phyloP scores from a whole-genome alignment of 1,140 invertebrate genomes.

The Drosophila bocki region DNA sequence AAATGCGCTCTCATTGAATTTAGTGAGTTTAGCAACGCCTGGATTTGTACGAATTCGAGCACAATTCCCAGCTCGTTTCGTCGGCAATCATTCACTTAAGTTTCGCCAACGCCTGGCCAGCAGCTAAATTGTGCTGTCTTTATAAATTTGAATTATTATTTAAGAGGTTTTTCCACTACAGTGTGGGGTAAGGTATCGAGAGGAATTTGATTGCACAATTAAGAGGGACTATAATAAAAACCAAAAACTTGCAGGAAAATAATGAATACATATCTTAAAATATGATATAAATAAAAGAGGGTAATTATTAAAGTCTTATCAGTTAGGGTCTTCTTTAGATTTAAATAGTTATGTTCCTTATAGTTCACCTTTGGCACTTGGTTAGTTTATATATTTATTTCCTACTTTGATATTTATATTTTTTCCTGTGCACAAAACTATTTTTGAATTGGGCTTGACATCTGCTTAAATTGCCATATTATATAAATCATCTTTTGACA shows the following conservation, averaged over 20 bases:
- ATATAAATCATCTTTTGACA: conserved; percentile 11
- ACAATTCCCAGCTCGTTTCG: conserved; percentile 66
- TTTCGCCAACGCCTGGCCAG: conserved; percentile 52
- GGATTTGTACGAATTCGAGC: conserved; percentile 51
- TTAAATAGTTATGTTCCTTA: background rate
- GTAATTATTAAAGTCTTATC: background rate
- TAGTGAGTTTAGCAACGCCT: conserved; percentile 35
- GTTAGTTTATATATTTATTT: background rate
- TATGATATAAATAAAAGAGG: too few relatives aligned
- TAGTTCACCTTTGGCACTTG: background rate
- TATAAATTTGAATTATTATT: conserved; percentile 56
- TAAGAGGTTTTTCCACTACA: conserved; percentile 5
- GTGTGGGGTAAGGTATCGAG: conserved; percentile 18
- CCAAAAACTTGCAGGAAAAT: background rate
- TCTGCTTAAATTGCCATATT: conserved; percentile 14
- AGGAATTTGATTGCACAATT: conserved; percentile 17
- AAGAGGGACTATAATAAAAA: conserved; percentile 11
- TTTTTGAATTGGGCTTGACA: conserved; percentile 25
- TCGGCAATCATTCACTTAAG: conserved; percentile 78
- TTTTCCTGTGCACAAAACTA: conserved; percentile 14
- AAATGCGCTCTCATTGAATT: conserved; percentile 27
- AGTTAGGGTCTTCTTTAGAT: background rate
- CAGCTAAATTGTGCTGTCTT: conserved; percentile 56
- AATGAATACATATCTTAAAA: background rate
- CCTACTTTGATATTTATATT: background rate